Percentiles rank a stretch among this genome's conserved stretches.
Evolutionary conservation across 1,140 invertebrate genomes (phyloP).

Genomic region (Drosophila setifemur): DNA sequence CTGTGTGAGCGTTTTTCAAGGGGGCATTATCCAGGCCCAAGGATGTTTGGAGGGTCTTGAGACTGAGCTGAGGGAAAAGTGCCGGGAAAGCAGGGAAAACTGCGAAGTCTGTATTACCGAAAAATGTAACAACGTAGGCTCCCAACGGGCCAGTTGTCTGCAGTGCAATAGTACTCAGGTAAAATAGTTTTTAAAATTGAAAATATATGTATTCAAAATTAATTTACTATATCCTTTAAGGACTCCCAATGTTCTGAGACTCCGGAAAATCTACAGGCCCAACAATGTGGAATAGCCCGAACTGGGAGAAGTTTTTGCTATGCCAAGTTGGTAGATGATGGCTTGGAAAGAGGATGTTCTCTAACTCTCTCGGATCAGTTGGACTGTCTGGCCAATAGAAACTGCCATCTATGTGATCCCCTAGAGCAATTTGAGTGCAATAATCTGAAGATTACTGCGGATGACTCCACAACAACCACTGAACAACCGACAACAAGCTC

Average conservation of each 20-base stretch:
- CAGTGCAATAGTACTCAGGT: slow-evolving; percentile 59
- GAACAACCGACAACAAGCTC: slow-evolving; percentile 2
- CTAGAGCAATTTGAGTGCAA: slow-evolving; percentile 52
- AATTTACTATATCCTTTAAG: slow-evolving; percentile 12
- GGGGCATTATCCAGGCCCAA: slow-evolving; percentile 52
- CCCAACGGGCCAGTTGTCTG: slow-evolving; percentile 41
- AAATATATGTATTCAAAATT: background rate
- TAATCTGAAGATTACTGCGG: slow-evolving; percentile 10
- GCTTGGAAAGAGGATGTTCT: slow-evolving; percentile 52
- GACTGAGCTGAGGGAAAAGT: slow-evolving; percentile 19
- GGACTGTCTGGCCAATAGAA: slow-evolving; percentile 30
- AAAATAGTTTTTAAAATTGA: background rate
- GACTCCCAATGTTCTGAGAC: slow-evolving; percentile 37
- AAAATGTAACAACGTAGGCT: slow-evolving; percentile 54
- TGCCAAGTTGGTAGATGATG: slow-evolving; percentile 21
- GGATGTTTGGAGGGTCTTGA: slow-evolving; percentile 52
- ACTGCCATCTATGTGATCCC: slow-evolving; percentile 64
- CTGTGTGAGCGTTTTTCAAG: slow-evolving; percentile 63
- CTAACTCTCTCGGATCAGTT: slow-evolving; percentile 44
- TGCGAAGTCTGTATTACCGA: slow-evolving; percentile 56
- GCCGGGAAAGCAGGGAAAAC: background rate
- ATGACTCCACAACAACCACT: slow-evolving; percentile 6
- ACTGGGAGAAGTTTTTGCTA: slow-evolving; percentile 60
- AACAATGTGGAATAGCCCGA: slow-evolving; percentile 50
- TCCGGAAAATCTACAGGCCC: slow-evolving; percentile 14